Base-by-base conservation (phyloP, 2,888 invertebrate genomes). In the Amiota communis region DNA sequence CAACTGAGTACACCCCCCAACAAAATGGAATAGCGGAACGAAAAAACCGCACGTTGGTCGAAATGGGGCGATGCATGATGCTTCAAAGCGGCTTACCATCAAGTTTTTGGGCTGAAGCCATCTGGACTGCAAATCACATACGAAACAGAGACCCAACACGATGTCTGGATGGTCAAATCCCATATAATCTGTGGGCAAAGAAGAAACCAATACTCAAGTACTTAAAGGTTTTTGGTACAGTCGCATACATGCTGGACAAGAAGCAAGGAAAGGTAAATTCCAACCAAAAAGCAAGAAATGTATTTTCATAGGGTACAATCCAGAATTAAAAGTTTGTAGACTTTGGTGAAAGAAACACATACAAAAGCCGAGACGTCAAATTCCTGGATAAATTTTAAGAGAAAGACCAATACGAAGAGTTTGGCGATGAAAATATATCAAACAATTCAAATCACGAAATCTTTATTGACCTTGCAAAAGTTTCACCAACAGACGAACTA, bases 251-350 rank as follows among this genome's bases (percentile, higher is more conserved):
- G 49, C 49, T 49, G 49, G 49, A 49, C 49, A 49, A 49, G 49
- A 8, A 12, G 9, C 49, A 8, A 49, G 49, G 49, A 64, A 23
- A 13, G 49, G 20, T 59, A 59, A 70, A 47, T 74, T 36, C 71
- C 15, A 15, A 56, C 49, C 72, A 51, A 65, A 59, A 64, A 71
- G 53, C 63, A 72, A 57, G 13, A 10, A 71, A 12, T 53, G 56
- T 67, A n/a, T n/a, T n/a, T n/a, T n/a, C n/a, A n/a, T n/a, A n/a
- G n/a, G n/a, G n/a, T n/a, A n/a, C n/a, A n/a, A n/a, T n/a, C n/a
- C n/a, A n/a, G n/a, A n/a, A n/a, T n/a, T n/a, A n/a, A n/a, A n/a
- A n/a, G n/a, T n/a, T n/a, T n/a, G n/a, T n/a, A n/a, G n/a, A n/a
- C n/a, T n/a, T n/a, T n/a, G n/a, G n/a, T n/a, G n/a, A n/a, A n/a